phyloP scores from a whole-genome alignment of 2,797 vertebrate species.

The Poeciliopsis turneri region DNA sequence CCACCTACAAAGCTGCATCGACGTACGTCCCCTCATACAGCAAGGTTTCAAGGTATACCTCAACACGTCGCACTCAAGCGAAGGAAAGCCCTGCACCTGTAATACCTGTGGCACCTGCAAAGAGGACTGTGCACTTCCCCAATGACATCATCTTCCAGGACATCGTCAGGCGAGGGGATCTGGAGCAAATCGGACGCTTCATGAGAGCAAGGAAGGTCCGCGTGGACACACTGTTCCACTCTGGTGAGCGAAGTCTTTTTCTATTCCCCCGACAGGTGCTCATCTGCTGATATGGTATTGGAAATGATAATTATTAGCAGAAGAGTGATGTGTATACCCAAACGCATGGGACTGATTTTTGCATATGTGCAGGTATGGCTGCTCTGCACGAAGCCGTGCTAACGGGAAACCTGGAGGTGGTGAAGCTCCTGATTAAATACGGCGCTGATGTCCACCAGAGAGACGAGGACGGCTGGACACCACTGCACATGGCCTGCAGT shows the following conservation, averaged over 20 bases:
- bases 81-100: conserved; percentile 61
- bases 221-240: conserved; percentile 90
- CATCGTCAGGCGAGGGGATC: conserved; percentile 89
- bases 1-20: conserved; percentile 61
- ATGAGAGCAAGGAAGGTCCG: conserved; percentile 91
- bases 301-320: background rate
- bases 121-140: conserved; percentile 89
- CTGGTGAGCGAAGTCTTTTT: conserved; percentile 81
- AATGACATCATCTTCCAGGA: conserved; percentile 95
- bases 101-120: conserved; percentile 51
- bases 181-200: conserved; percentile 95
- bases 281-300: background rate
- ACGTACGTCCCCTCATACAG: conserved; percentile 69
- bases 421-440: conserved; percentile 90
- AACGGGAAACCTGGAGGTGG: conserved; percentile 91
- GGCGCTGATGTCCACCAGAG: conserved; percentile 93
- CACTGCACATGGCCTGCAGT: conserved; percentile 96
- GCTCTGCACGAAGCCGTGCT: conserved; percentile 95
- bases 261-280: background rate
- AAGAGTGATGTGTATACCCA: background rate
- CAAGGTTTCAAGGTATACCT: conserved; percentile 63
- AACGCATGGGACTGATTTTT: conserved; percentile 6
- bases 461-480: conserved; percentile 93
- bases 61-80: conserved; percentile 43
- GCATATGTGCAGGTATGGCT: conserved; percentile 87